Conservation (phyloP, 2,113 vertebrate genomes). For the Chrysemys picta region DNA sequence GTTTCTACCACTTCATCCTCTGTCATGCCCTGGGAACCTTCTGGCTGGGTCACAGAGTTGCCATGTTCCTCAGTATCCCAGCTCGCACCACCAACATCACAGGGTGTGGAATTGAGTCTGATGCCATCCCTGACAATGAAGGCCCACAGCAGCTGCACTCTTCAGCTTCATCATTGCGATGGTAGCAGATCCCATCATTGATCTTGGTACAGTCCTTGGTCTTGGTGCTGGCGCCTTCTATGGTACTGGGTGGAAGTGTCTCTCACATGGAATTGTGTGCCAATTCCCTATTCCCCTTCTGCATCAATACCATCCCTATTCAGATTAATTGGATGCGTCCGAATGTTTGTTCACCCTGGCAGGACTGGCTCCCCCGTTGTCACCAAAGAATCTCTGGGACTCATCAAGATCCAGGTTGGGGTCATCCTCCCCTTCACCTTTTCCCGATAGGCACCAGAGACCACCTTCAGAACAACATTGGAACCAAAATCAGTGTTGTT, state of each 20-base stretch:
- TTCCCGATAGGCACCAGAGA: neutral
- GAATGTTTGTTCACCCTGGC: neutral
- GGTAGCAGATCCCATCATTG: neutral
- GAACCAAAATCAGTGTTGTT: neutral
- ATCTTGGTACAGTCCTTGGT: neutral
- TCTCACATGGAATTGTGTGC: neutral
- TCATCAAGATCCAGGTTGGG: neutral
- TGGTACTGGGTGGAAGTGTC: neutral
- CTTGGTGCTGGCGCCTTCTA: neutral
- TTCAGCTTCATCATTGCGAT: neutral
- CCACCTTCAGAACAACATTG: neutral
- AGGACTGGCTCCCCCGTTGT: neutral
- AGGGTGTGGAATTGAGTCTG: neutral
- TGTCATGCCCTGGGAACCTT: neutral
- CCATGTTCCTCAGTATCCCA: neutral
- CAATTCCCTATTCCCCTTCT: neutral
- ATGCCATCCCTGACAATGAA: neutral
- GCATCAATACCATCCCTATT: neutral
- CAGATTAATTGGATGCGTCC: neutral
- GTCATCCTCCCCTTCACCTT: neutral
- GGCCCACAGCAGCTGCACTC: neutral
- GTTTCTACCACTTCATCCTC: neutral
- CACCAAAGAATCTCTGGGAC: neutral
- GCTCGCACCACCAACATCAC: neutral
- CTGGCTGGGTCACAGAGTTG: neutral